Base-by-base conservation (phyloP, 2,113 vertebrate genomes). In the Chaetura pelagica region DNA sequence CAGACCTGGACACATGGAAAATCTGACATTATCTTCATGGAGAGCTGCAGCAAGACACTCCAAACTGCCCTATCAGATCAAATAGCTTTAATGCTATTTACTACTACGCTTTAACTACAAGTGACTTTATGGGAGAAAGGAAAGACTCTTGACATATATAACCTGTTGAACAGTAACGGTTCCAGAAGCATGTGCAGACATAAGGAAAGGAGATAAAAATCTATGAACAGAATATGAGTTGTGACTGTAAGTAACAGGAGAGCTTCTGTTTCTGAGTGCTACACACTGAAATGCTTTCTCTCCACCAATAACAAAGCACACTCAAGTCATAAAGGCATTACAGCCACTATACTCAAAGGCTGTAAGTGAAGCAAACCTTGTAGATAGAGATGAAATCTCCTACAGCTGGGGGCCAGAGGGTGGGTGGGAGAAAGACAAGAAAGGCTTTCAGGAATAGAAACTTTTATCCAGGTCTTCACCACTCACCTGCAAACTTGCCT, bases 21-120 rank as follows among this genome's bases (percentile, higher is more conserved):
- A 84, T 13, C 13, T 62, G 46, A 58, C 57, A 54, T 14, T 63
- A 40, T 29, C 54, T 62, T 48, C 32, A 75, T 59, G 80, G 30
- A 64, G 35, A 64, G 59, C 38, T 81, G 59, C 49, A 54, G 19
- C 10, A 21, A 84, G 55, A 83, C 21, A 35, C 5, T 69, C 29
- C 35, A 38, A 18, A 27, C 1, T 23, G 34, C n/a, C 27, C 68
- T 54, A 51, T 16, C 9, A 63, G 9, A 55, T 1, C 2, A 0
- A 80, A 76, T 1, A 62, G 12, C n/a, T 92, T 69, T 66, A 68
- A n/a, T n/a, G n/a, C n/a, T n/a, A n/a, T n/a, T n/a, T n/a, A n/a
- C n/a, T n/a, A n/a, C n/a, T n/a, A n/a, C n/a, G 12, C n/a, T 92
- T 69, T 66, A 68, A 2, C 16, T n/a, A 1, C 10, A 21, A 72